Conservation (phyloP, 1,140 invertebrate species). For the Nasonia longicornis region DNA sequence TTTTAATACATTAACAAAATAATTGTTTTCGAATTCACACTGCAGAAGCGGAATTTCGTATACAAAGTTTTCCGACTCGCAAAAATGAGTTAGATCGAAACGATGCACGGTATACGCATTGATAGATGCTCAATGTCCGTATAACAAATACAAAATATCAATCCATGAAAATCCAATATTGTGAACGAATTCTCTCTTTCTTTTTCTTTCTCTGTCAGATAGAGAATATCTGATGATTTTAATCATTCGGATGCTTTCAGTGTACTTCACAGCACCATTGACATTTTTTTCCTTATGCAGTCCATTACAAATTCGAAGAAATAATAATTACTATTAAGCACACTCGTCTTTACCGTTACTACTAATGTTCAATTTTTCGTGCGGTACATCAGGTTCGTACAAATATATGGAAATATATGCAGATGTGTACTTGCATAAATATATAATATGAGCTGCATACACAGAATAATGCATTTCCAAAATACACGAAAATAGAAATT, state of each 20-base stretch:
- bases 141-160: conserved; percentile 26
- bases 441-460: conserved; percentile 16
- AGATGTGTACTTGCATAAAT: conserved; percentile 7
- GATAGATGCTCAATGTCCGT: not conserved
- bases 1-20: conserved; percentile 24
- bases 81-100: not conserved
- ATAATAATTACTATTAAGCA: conserved; percentile 34
- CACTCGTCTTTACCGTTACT: conserved; percentile 16
- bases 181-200: not conserved
- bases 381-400: conserved; percentile 3
- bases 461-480: conserved; percentile 14
- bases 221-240: conserved; percentile 20
- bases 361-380: conserved; percentile 11
- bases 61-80: not conserved
- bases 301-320: conserved; percentile 17
- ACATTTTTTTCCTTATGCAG: not conserved
- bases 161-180: not conserved
- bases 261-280: conserved; percentile 22
- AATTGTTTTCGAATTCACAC: not conserved
- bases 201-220: not conserved
- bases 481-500: conserved; percentile 44
- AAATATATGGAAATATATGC: conserved; percentile 23
- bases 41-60: not conserved
- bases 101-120: not conserved
- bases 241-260: conserved; percentile 19